Percentiles rank a stretch among this genome's conserved stretches.
phyloP scores from a whole-genome alignment of 2,797 vertebrate species.

The Erithacus rubecula region DNA sequence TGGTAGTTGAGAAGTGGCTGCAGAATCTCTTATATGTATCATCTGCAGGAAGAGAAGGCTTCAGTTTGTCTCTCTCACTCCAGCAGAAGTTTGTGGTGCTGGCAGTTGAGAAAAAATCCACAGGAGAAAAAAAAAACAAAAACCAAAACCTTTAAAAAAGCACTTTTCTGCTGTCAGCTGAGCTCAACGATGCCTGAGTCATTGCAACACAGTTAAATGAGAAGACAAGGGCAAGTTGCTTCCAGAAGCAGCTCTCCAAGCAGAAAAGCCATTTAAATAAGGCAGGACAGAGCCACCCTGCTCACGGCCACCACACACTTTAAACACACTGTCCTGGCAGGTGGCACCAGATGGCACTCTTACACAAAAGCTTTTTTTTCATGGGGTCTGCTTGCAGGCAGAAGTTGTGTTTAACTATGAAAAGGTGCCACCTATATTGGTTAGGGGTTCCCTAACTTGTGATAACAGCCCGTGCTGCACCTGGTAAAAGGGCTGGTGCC shows the following conservation, averaged over 20 bases:
- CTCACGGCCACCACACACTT: neutral
- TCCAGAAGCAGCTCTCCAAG: neutral
- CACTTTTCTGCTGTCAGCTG: neutral
- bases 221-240: neutral
- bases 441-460: neutral
- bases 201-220: neutral
- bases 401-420: neutral
- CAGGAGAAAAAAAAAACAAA: neutral
- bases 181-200: neutral
- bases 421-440: neutral
- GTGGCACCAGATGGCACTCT: constrained; percentile 64
- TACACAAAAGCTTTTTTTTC: constrained; percentile 42
- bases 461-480: neutral
- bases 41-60: neutral
- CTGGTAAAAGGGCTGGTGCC: neutral
- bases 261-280: neutral
- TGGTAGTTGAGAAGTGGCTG: neutral
- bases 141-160: neutral
- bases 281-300: neutral
- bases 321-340: constrained; percentile 13
- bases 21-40: neutral
- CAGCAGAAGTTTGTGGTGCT: neutral
- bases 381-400: neutral
- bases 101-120: neutral
- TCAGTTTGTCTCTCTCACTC: neutral